These are phyloP conservation scores for Amiota communis DNA, from an alignment of 2,888 invertebrate genomes.

Conservation along the genomic window DNA sequence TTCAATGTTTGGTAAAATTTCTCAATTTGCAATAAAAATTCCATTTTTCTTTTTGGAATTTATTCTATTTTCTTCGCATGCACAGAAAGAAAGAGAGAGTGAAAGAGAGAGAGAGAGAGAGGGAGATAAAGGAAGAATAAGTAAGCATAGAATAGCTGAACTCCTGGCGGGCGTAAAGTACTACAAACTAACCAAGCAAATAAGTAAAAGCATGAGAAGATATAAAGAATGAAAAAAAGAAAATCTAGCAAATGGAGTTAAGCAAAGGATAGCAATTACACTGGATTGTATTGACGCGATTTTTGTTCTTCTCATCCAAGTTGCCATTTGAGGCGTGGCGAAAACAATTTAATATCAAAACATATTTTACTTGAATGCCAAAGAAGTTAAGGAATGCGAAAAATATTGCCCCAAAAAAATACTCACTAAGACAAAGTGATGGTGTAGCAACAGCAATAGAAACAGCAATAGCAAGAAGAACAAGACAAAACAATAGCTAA, in stretches of 20 bases:
- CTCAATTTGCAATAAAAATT: conserved; percentile 66
- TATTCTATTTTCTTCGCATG: conserved; percentile 43
- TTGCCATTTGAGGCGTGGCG: conserved; percentile 45
- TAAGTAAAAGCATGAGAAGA: background rate
- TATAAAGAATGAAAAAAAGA: conserved; percentile 37
- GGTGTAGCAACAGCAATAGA: background rate
- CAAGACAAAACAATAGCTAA: background rate
- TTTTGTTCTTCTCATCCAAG: background rate
- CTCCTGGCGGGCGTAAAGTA: conserved; percentile 20
- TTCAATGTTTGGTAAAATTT: conserved; percentile 57
- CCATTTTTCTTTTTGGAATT: conserved; percentile 64
- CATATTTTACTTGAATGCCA: conserved; percentile 64
- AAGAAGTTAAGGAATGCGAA: conserved; percentile 57
- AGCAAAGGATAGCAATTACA: conserved; percentile 15
- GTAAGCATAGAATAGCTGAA: background rate
- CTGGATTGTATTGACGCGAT: conserved; percentile 17
- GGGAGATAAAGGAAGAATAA: too few relatives aligned
- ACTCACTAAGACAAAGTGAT: conserved; percentile 30
- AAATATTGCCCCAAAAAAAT: conserved; percentile 19
- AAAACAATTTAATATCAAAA: conserved; percentile 65
- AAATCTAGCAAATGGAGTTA: conserved; percentile 38
- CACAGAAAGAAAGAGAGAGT: background rate
- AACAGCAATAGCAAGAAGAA: too few relatives aligned
- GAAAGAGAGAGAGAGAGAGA: too few relatives aligned
- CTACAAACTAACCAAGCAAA: conserved; percentile 2